Evolutionary conservation across 1,140 invertebrate genomes (phyloP).

Genomic region (Formica selysi): DNA sequence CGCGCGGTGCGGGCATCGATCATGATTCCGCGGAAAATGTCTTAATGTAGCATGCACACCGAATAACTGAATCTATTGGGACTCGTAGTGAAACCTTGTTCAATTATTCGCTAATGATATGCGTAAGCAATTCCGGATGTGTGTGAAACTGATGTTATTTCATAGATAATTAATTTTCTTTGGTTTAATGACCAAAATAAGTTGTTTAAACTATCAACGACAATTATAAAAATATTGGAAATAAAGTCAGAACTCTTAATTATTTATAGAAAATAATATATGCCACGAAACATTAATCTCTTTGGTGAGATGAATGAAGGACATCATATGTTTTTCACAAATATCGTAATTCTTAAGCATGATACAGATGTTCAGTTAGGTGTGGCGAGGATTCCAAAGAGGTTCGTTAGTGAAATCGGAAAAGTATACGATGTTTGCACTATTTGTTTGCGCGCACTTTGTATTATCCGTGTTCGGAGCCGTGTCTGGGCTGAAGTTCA

Average conservation of each 20-base stretch:
- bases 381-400: not conserved
- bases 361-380: not conserved
- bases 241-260: too few species aligned
- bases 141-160: too few species aligned
- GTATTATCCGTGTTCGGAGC: slow-evolving; percentile 36
- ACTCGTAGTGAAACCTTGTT: slow-evolving; percentile 1
- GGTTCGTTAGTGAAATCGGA: slow-evolving; percentile 50
- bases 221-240: too few species aligned
- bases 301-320: not conserved
- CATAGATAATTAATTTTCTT: too few species aligned
- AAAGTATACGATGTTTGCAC: slow-evolving; percentile 35
- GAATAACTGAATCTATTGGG: not conserved
- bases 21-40: slow-evolving; percentile 57
- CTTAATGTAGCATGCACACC: not conserved
- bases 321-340: not conserved
- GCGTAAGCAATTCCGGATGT: not conserved
- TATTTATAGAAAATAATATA: too few species aligned
- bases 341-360: not conserved
- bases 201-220: too few species aligned
- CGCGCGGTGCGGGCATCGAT: slow-evolving; percentile 72
- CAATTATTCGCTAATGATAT: not conserved
- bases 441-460: slow-evolving; percentile 32
- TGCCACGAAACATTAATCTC: too few species aligned
- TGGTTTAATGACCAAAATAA: too few species aligned
- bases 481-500: slow-evolving; percentile 26